Evolutionary conservation across 1,140 invertebrate species (phyloP), one percentile per base, ranked within the genome.

Genomic region (Ceratoteleas bidentatus): DNA sequence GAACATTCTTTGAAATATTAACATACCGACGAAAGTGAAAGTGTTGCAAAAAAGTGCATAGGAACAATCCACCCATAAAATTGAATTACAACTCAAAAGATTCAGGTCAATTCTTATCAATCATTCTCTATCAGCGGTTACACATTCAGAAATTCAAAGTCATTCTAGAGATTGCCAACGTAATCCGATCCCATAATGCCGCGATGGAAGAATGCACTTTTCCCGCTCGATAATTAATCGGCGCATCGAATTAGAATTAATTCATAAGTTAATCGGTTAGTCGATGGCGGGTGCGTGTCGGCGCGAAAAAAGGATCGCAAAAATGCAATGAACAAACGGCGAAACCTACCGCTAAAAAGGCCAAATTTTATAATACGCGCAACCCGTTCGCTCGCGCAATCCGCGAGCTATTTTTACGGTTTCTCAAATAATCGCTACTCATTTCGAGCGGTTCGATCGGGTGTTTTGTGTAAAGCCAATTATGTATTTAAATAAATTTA

Each of bases 401-500:
- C 32, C 45, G 45, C 45, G n/a, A 49, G 4, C 24, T 24, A 49
- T 49, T 49, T 14, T 49, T 14, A 11, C n/a, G 6, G 45, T 6
- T 11, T 40, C 6, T 40, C 38, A 11, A 24, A 24, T 1, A 24
- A 24, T 24, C 24, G 24, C 24, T 24, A 24, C 24, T 24, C 24
- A 2, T 24, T 24, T 24, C 24, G 24, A 1, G 38, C 11, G 38
- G 38, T 3, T 10, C 10, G 10, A n/a, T n/a, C 53, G 34, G 11
- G 34, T 58, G 24, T 58, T 58, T 58, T 58, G 24, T 56, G 0
- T 2, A 1, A 14, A 34, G 13, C 1, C 36, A 11, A 32, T 54
- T 58, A 58, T 11, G 15, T 58, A 45, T 58, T 58, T 58, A 43
- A 58, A 58, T 43, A 32, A 58, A 58, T 58, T 58, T 58, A 58